Base-by-base conservation (phyloP, 2,797 vertebrate species). In the Brotula barbata region DNA sequence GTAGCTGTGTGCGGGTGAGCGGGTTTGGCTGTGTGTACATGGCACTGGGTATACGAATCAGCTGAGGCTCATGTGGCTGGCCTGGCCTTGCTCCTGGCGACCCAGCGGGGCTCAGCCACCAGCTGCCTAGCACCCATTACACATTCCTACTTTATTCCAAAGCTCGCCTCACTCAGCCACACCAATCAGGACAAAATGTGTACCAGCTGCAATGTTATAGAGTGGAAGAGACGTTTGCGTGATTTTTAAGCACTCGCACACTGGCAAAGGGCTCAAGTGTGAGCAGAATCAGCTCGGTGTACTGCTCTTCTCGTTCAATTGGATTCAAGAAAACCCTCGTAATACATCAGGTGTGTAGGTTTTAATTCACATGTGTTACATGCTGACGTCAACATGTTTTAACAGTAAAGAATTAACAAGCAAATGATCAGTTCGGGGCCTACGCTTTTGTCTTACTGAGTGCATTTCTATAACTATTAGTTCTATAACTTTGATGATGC, bases 31-130 rank as follows among this genome's bases (percentile, higher is more conserved):
- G 53, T 40, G 71, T 63, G 57, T 64, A 66, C 59, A 45, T 65
- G 75, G 69, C 65, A 62, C 21, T 37, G 69, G 33, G 28, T 60
- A 73, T 85, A 62, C 81, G 80, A 82, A 91, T 92, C 91, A 92
- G 89, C 89, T 91, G 90, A 92, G 90, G 59, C 86, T 90, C 89
- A 91, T 90, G 90, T 89, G 91, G 85, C 82, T 78, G 68, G 78
- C 79, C 85, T 73, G 80, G 83, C 73, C 80, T 80, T 85, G 83
- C 86, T 89, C 89, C 85, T 78, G 77, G 60, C 73, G 77, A 88
- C 88, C 86, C 84, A 82, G 77, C 47, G 37, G 78, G 80, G 81
- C 87, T 90, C 84, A 89, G 87, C 79, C 64, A 72, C 85, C 88
- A 80, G 85, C 86, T 85, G 86, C 86, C 83, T 75, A 73, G 81